A percentile compares a stretch with the other conserved stretches of the same genome.
These are phyloP conservation scores for Baryphthengus martii DNA, from an alignment of 2,113 vertebrate species.

Conservation along the genomic window DNA sequence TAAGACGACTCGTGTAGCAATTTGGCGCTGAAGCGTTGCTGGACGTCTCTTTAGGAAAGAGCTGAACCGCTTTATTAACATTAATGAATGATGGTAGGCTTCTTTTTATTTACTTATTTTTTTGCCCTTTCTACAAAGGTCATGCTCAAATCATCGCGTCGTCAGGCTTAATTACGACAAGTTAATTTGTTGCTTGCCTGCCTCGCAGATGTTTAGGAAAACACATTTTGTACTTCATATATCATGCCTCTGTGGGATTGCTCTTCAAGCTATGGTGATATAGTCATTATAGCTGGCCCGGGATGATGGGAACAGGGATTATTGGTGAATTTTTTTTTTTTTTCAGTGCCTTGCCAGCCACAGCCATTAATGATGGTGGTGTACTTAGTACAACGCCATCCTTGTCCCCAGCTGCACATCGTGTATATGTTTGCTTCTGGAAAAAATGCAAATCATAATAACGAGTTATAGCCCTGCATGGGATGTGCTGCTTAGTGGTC, in stretches of 20 bases:
- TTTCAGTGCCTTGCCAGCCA: not conserved
- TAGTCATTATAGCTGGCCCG: not conserved
- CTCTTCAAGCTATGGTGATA: not conserved
- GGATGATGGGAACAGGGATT: not conserved
- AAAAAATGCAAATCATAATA: not conserved
- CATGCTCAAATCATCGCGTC: not conserved
- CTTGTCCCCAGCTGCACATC: not conserved
- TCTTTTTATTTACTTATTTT: not conserved
- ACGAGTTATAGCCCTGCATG: accelerated
- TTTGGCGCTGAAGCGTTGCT: not conserved
- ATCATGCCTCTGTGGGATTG: accelerated
- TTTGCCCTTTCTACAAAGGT: not conserved
- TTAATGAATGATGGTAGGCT: not conserved
- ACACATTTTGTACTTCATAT: not conserved
- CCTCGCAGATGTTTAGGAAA: not conserved
- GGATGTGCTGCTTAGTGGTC: not conserved
- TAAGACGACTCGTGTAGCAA: not conserved
- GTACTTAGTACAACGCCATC: not conserved
- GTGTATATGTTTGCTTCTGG: accelerated
- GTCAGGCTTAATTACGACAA: not conserved
- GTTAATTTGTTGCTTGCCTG: conserved; percentile 1
- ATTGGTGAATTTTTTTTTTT: not conserved
- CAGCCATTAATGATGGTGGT: not conserved
- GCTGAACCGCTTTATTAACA: not conserved
- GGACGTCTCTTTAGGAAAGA: not conserved